Percentiles rank a stretch among this genome's conserved stretches.
Conservation (phyloP, 2,113 vertebrate genomes). For the Malurus cyaneus region DNA sequence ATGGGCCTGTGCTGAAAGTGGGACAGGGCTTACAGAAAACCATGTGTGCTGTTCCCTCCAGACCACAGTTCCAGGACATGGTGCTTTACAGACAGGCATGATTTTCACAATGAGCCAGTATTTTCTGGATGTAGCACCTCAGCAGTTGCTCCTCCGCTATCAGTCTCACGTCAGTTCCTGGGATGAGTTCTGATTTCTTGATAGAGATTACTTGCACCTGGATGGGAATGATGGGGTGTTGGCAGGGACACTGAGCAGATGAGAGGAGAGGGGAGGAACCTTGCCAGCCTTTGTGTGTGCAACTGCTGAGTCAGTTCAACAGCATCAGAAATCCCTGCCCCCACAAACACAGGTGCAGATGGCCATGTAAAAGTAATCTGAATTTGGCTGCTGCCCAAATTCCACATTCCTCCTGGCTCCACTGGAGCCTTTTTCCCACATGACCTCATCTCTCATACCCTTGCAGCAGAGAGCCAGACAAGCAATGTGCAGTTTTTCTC, state of each 20-base stretch:
- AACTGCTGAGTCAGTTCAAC: conserved; percentile 58
- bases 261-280: not conserved
- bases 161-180: conserved; percentile 3
- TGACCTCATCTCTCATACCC: conserved; percentile 57
- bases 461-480: not conserved
- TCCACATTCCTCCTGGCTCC: conserved; percentile 55
- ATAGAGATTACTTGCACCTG: conserved; percentile 49
- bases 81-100: not conserved
- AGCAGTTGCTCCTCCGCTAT: not conserved
- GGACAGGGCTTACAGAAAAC: not conserved
- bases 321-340: not conserved
- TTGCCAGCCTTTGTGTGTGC: conserved; percentile 49
- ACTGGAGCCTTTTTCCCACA: conserved; percentile 25
- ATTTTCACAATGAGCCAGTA: not conserved
- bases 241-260: conserved; percentile 8
- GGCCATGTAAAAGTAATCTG: conserved; percentile 55
- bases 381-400: conserved; percentile 46
- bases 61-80: not conserved
- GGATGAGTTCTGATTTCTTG: conserved; percentile 35
- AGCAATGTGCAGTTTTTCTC: not conserved
- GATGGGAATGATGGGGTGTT: conserved; percentile 32
- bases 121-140: not conserved
- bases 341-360: conserved; percentile 62
- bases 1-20: not conserved
- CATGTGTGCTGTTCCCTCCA: not conserved